Conservation (phyloP, 2,888 invertebrate genomes). For the Euzetes globulus region DNA sequence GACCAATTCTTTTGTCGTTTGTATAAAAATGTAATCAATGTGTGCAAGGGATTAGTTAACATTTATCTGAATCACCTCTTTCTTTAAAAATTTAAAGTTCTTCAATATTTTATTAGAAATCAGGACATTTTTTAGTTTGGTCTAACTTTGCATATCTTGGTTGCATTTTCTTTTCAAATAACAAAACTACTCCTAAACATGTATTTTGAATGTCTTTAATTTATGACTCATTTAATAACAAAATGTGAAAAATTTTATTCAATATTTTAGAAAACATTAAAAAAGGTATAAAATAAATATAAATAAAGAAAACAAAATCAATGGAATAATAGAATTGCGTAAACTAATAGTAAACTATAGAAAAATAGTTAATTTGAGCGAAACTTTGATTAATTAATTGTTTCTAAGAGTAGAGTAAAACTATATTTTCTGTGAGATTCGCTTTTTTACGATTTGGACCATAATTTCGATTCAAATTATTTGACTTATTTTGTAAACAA, state of each 20-base stretch:
- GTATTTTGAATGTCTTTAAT: not conserved
- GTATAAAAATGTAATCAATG: not conserved
- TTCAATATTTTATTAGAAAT: too few species aligned
- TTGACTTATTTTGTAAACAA: not conserved
- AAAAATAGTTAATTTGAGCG: not conserved
- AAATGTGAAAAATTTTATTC: not conserved
- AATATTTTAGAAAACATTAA: not conserved
- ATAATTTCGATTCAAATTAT: constrained; percentile 4
- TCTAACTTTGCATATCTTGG: too few species aligned
- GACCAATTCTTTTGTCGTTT: not conserved
- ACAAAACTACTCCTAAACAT: not conserved
- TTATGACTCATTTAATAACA: not conserved
- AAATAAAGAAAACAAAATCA: not conserved
- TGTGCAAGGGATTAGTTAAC: too few species aligned
- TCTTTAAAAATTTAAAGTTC: too few species aligned
- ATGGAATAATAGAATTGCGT: not conserved
- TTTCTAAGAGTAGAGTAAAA: constrained; percentile 17
- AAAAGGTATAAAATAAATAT: not conserved
- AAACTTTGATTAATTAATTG: not conserved
- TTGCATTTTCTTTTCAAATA: not conserved
- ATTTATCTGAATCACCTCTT: too few species aligned
- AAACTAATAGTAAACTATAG: not conserved
- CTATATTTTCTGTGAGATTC: constrained; percentile 3
- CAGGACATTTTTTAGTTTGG: too few species aligned
- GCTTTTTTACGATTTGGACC: not conserved